These are phyloP conservation scores for Campylomormyrus numenius DNA, from an alignment of 2,113 vertebrate genomes.

Conservation along the genomic window DNA sequence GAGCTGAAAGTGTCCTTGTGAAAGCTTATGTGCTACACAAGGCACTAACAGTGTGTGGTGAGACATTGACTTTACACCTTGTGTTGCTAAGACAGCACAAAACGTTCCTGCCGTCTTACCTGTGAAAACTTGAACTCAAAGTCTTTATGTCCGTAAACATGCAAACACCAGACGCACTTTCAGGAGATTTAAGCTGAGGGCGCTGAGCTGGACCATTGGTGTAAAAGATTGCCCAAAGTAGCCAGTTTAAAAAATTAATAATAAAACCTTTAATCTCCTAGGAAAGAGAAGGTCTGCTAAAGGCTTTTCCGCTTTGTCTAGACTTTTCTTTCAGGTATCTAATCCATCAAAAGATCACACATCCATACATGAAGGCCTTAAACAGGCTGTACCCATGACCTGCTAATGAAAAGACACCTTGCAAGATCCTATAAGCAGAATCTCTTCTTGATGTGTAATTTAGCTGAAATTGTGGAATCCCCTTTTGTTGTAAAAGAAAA, in stretches of 20 bases:
- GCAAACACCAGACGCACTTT: not conserved
- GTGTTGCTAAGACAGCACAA: not conserved
- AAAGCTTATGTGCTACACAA: not conserved
- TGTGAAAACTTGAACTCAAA: not conserved
- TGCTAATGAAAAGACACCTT: not conserved
- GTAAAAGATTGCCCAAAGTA: not conserved
- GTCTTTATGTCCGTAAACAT: not conserved
- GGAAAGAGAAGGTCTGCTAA: not conserved
- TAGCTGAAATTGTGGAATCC: not conserved
- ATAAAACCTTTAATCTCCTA: not conserved
- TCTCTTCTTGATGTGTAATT: not conserved
- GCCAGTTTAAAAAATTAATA: not conserved
- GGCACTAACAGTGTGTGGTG: not conserved
- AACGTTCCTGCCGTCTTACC: not conserved
- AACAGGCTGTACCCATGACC: not conserved
- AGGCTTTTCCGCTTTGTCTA: not conserved
- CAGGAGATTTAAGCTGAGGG: not conserved
- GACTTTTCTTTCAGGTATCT: not conserved
- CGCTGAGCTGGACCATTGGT: not conserved
- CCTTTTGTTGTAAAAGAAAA: not conserved
- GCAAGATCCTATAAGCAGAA: not conserved
- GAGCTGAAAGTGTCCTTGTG: not conserved
- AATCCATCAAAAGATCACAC: not conserved
- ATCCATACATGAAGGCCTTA: not conserved
- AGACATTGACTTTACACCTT: not conserved